These are phyloP conservation scores for Cheirogaleus medius DNA, from an alignment of 2,113 vertebrate genomes.

Conservation along the genomic window DNA sequence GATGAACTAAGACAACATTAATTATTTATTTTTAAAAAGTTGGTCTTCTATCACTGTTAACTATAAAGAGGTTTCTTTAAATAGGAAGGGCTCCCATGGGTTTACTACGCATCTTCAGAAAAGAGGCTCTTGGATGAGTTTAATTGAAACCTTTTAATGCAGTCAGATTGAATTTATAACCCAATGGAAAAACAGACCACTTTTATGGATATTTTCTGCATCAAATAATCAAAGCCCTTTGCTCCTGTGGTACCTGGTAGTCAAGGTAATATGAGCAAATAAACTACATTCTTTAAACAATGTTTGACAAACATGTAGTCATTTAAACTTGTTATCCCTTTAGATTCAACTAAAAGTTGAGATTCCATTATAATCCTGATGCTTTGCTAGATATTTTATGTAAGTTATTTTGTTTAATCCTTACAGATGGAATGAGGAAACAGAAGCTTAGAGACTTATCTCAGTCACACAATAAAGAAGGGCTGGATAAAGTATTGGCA, in stretches of 20 bases:
- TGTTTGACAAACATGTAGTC: background rate
- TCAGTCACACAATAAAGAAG: background rate
- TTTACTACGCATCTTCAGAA: background rate
- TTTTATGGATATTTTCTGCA: background rate
- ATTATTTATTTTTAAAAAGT: background rate
- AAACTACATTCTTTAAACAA: background rate
- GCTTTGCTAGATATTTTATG: background rate
- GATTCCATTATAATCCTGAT: background rate
- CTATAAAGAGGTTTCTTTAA: background rate
- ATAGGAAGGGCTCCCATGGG: background rate
- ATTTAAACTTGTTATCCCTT: background rate
- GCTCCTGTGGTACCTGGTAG: background rate
- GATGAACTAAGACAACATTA: background rate
- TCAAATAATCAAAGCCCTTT: background rate
- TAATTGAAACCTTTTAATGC: background rate
- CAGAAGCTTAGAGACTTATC: background rate
- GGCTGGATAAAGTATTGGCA: background rate
- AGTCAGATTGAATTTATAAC: background rate
- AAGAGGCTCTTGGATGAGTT: background rate
- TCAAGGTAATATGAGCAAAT: background rate
- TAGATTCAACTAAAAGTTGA: constrained; percentile 1
- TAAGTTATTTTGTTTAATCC: background rate
- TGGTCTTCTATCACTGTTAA: background rate
- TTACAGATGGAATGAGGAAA: background rate
- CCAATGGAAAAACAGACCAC: background rate